Percentiles rank a stretch among this genome's conserved stretches.
phyloP scores from a whole-genome alignment of 2,888 invertebrate species.

The Syrphus vitripennis region DNA sequence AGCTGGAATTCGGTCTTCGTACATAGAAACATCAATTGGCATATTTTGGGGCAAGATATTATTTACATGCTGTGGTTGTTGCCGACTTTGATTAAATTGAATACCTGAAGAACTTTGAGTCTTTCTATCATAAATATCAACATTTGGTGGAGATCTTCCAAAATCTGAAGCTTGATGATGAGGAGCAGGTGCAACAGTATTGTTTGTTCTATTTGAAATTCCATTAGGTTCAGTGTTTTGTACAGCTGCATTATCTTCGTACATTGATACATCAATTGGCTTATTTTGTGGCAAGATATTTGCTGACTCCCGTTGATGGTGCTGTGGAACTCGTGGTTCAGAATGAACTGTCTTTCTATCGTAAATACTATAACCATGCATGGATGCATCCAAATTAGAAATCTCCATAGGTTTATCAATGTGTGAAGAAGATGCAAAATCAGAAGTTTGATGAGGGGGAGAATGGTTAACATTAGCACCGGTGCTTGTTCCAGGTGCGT shows the following conservation, averaged over 20 bases:
- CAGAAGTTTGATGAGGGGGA: too few relatives aligned
- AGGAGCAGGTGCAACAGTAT: too few relatives aligned
- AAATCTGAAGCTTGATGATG: background rate
- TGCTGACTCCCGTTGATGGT: background rate
- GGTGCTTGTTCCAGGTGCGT: background rate
- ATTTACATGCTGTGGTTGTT: constrained; percentile 42
- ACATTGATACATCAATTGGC: constrained; percentile 77
- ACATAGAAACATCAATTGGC: constrained; percentile 78
- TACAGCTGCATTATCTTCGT: constrained; percentile 28
- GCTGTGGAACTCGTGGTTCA: too few relatives aligned
- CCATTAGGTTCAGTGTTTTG: background rate
- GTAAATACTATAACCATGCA: constrained; percentile 11
- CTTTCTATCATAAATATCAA: constrained; percentile 3
- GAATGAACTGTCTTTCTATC: background rate
- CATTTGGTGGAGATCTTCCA: background rate
- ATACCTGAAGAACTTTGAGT: background rate
- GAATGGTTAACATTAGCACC: background rate
- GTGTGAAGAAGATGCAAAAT: too few relatives aligned
- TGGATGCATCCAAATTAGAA: background rate
- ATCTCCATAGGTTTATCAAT: background rate
- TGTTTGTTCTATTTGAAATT: background rate
- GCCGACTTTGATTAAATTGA: background rate
- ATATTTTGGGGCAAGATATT: constrained; percentile 76
- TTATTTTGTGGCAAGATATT: constrained; percentile 75
- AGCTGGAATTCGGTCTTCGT: constrained; percentile 59